Base-by-base conservation (phyloP, 2,888 invertebrate genomes). In the Mimumesa dahlbomi region DNA sequence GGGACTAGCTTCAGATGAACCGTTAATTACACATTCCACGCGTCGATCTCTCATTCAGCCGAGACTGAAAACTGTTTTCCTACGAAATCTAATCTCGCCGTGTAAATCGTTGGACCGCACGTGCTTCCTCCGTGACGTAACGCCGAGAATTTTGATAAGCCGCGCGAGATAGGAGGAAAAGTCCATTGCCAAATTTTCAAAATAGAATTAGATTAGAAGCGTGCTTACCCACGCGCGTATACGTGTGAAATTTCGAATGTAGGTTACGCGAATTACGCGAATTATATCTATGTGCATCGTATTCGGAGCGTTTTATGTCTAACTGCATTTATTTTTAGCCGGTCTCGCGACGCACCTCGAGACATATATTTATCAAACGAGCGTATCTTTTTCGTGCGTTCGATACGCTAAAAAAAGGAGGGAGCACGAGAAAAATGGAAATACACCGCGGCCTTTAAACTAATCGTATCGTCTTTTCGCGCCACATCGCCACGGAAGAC, bases 201-300 rank as follows among this genome's bases (percentile, higher is more conserved):
- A 57, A 16, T 62, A 71, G 48, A 67, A 61, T 31, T 71, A 52
- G 48, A 57, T 57, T 67, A 42, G 14, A 21, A 13, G 31, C 22
- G 16, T 16, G 45, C 16, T 14, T 16, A 34, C 31, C 22, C 46
- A 38, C 31, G n/a, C 34, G 45, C 22, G n/a, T 22, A 43, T 45
- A 42, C 46, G 36, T 31, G 52, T 14, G 68, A 79, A 58, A 66
- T 65, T 70, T 57, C 49, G 66, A 53, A 73, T 67, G 75, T 72
- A 40, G 73, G 77, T 78, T 79, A 73, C 57, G 45, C 52, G 70
- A 78, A 79, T 79, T 79, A 69, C 64, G 58, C 25, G 57, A 57
- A 63, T 59, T 52, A 52, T 18, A 56, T 64, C n/a, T n/a, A 69
- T 66, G 58, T 29, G 57, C 61, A 63, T 59, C 54, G 56, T 18